Percentiles rank a stretch among this genome's conserved stretches.
phyloP scores from a whole-genome alignment of 2,797 vertebrate genomes.

The Paguma larvata region DNA sequence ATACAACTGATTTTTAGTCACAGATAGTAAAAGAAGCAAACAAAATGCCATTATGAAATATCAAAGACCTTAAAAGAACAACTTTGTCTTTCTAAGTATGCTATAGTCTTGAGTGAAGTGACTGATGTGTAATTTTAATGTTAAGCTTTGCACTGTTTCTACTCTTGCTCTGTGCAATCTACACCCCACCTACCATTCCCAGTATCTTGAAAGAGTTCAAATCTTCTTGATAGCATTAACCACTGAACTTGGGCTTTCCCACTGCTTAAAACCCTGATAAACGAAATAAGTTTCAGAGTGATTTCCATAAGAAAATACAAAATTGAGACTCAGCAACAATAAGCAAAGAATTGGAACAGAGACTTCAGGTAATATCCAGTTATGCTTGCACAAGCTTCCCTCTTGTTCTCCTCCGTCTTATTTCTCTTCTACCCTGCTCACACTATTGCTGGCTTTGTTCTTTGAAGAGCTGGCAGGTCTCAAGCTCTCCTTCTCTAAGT shows the following conservation, averaged over 20 bases:
- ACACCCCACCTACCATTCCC: neutral
- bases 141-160: neutral
- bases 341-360: neutral
- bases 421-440: neutral
- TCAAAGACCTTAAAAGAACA: neutral
- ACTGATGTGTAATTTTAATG: neutral
- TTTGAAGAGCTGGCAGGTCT: neutral
- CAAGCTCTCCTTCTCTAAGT: neutral
- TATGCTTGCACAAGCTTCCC: neutral
- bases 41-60: neutral
- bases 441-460: neutral
- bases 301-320: neutral
- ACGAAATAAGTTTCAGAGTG: neutral
- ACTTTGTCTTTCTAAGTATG: neutral
- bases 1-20: constrained; percentile 1
- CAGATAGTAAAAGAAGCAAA: neutral
- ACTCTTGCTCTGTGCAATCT: neutral
- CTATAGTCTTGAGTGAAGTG: neutral
- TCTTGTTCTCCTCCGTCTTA: neutral
- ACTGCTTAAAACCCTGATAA: neutral
- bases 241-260: neutral
- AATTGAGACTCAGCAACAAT: neutral
- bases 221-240: neutral
- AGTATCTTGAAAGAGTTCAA: neutral
- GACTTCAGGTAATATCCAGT: neutral